Base-by-base conservation (phyloP, 2,113 vertebrate genomes). In the Mystacornis crossleyi region DNA sequence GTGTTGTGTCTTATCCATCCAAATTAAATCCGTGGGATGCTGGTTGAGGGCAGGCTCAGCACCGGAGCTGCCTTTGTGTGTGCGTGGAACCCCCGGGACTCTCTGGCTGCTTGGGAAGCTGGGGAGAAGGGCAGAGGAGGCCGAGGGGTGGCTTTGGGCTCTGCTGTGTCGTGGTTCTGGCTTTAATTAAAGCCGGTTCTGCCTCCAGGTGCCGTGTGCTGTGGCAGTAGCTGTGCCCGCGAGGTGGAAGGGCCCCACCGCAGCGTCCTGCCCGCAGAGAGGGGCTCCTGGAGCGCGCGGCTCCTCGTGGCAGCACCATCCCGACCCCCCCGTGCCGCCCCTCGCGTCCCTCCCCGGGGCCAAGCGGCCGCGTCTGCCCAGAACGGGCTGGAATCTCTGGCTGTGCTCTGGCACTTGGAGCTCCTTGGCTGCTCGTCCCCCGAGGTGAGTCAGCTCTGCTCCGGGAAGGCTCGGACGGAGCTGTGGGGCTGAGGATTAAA, bases 301-400 rank as follows among this genome's bases (percentile, higher is more conserved):
- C n/a, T n/a, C n/a, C n/a, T n/a, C n/a, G n/a, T n/a, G n/a, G n/a
- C n/a, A n/a, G n/a, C 6, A 3, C 4, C 51, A 4, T 14, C 73
- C 43, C 7, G 25, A 1, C 6, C 40, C 13, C 55, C 51, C 54
- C 10, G 21, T 2, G 6, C 80, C 14, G 29, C 19, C 24, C 66
- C 62, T 3, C 3, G 14, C 48, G 3, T 4, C 81, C 72, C 70
- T 74, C 6, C 77, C 65, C 0, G 1, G 31, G 31, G 48, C 26
- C 62, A 1, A 1, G 2, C 5, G 47, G 12, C 10, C 0, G 0
- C 20, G 3, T 31, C 6, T 14, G 17, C 36, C 1, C 0, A 18
- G 65, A n/a, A 8, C 0, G 2, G 74, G 87, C 57, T 79, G 19
- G 3, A 18, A 4, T 5, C 33, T 34, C 69, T 16, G 13, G 23